phyloP scores from a whole-genome alignment of 1,140 invertebrate species.

The Drosophila leontia region DNA sequence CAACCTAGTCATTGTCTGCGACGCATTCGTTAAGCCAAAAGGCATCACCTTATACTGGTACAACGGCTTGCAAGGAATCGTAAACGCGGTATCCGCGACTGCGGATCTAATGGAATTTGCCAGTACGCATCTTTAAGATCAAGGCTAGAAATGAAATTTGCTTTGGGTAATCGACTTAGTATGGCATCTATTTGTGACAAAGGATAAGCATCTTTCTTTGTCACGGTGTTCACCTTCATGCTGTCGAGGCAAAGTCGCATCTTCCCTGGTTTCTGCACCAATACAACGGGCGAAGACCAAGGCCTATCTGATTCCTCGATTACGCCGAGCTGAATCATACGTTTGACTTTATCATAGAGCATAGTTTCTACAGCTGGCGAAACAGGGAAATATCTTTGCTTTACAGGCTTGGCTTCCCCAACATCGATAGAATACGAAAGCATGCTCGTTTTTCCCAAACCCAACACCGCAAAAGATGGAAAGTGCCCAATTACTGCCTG shows the following conservation, averaged over 20 bases:
- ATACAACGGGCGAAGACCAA: background rate
- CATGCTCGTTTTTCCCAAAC: background rate
- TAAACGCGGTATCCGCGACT: background rate
- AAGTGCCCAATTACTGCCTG: background rate
- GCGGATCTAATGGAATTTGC: background rate
- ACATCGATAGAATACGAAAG: background rate
- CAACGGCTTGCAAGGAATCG: background rate
- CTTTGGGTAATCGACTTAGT: background rate
- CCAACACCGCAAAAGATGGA: background rate
- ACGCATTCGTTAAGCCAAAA: background rate
- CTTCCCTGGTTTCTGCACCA: slow-evolving; percentile 11
- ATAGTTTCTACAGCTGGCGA: background rate
- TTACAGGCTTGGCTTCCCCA: background rate
- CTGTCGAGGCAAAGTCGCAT: background rate
- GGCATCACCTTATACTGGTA: background rate
- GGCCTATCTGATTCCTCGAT: background rate
- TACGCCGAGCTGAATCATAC: background rate
- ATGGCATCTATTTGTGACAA: background rate
- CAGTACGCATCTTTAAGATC: background rate
- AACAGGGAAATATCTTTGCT: background rate
- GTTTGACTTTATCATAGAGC: background rate
- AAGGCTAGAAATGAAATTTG: background rate
- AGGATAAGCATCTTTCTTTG: background rate
- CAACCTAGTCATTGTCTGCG: background rate
- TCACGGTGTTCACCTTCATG: too few relatives aligned